Base-by-base conservation (phyloP, 2,113 vertebrate species). In the Pseudonaja textilis region DNA sequence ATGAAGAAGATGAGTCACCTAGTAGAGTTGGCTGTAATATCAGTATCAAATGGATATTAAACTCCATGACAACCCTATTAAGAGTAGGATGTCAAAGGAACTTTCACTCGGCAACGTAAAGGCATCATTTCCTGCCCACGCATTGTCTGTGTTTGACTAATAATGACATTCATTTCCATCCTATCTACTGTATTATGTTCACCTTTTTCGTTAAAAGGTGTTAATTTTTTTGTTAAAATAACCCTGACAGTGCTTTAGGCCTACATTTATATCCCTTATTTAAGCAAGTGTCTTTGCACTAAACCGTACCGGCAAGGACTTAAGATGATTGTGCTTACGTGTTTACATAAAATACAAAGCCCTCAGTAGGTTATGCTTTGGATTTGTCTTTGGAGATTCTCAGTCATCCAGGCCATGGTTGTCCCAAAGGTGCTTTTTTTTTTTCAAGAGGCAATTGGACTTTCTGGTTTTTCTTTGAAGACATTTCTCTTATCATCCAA, bases 11-110 rank as follows among this genome's bases (percentile, higher is more conserved):
- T 50, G 89, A 90, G 42, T 39, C 90, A 64, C 89, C 94, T 93
- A 95, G 59, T 94, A 89, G 91, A 88, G 95, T 92, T 93, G 26
- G 88, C 89, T 92, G 34, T 94, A 92, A 55, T 92, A 95, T 88
- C 91, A 87, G 57, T 94, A 90, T 94, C 96, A 93, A 81, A 42
- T 42, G 34, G 74, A 22, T 81, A 23, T 81, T 81, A 81, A 95
- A 96, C 55, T 91, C 94, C 61, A 92, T 95, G 91, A 95, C 93
- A 94, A 95, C 11, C 91, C 45, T 91, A 56, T 23, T 61, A 93
- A 93, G 94, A 90, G 92, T 86, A 57, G 26, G 52, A 42, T 55
- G n/a, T 23, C 85, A 85, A 50, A 90, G 90, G 50, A 87, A 29
- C 61, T 50, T 59, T 90, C 39, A 91, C 90, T 93, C 81, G 29